Percentiles rank a stretch among this genome's conserved stretches.
Conservation (phyloP, 1,140 invertebrate species). For the Dreissena rostriformis region DNA sequence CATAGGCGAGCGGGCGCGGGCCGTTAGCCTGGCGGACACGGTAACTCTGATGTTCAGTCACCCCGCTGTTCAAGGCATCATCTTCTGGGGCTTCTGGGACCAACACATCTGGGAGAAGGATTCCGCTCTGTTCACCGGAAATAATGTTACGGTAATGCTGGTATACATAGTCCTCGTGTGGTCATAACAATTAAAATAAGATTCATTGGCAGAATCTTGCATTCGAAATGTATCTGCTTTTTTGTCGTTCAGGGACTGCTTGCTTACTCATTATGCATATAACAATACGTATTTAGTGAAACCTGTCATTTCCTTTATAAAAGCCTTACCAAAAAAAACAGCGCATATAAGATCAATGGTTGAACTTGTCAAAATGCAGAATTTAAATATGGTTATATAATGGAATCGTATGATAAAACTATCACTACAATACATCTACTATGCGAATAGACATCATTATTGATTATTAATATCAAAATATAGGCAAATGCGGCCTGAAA, state of each 20-base stretch:
- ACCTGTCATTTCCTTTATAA: neutral
- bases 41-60: constrained; percentile 71
- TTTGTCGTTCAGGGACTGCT: too few relatives aligned
- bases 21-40: constrained; percentile 52
- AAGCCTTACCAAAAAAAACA: neutral
- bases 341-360: too few relatives aligned
- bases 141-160: constrained; percentile 55
- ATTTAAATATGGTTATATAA: too few relatives aligned
- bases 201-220: neutral
- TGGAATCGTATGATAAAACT: too few relatives aligned
- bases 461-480: neutral
- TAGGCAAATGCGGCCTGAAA: constrained; percentile 50
- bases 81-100: constrained; percentile 77
- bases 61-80: constrained; percentile 67
- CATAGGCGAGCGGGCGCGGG: constrained; percentile 40
- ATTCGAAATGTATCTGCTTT: neutral
- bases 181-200: neutral
- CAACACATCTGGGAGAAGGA: constrained; percentile 44
- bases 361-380: too few relatives aligned
- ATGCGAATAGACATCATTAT: neutral
- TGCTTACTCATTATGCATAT: neutral
- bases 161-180: too few relatives aligned
- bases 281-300: neutral
- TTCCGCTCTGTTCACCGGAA: constrained; percentile 50
- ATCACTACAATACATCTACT: too few relatives aligned